These are phyloP conservation scores for Drosophila melanosoma DNA, from an alignment of 2,888 invertebrate genomes.

Conservation along the genomic window DNA sequence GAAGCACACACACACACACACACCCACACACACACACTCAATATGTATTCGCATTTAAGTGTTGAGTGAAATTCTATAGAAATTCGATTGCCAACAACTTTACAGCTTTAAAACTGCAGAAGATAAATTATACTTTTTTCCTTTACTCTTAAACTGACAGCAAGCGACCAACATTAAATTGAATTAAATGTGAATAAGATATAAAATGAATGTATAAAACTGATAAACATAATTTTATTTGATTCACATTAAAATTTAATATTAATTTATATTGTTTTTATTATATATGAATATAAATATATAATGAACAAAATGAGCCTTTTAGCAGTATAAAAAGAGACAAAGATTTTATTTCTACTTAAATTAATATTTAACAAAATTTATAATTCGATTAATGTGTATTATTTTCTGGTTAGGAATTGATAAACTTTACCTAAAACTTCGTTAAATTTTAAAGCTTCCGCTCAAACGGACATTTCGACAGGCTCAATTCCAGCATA, in stretches of 20 bases:
- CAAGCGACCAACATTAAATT: not conserved
- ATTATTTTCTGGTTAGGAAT: not conserved
- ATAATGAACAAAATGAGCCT: not conserved
- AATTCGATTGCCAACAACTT: conserved; percentile 8
- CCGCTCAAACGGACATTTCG: not conserved
- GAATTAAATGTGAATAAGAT: not conserved
- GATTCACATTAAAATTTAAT: not conserved
- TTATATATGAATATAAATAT: not conserved
- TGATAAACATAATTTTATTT: not conserved
- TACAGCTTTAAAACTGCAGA: not conserved
- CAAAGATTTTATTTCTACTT: not conserved
- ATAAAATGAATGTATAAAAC: not conserved
- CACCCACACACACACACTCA: conserved; percentile 6
- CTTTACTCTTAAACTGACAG: not conserved
- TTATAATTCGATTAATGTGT: not conserved
- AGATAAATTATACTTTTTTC: not conserved
- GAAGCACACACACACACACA: not conserved
- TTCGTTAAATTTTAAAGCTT: not conserved
- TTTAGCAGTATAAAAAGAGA: not conserved
- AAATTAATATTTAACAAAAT: not conserved
- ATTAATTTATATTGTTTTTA: not conserved
- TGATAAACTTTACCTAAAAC: not conserved
- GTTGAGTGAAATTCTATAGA: conserved; percentile 12
- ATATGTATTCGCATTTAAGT: conserved; percentile 15
- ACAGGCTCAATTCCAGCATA: not conserved